These are phyloP conservation scores for Nothoprocta pentlandii DNA, from an alignment of 2,113 vertebrate genomes.

Conservation along the genomic window DNA sequence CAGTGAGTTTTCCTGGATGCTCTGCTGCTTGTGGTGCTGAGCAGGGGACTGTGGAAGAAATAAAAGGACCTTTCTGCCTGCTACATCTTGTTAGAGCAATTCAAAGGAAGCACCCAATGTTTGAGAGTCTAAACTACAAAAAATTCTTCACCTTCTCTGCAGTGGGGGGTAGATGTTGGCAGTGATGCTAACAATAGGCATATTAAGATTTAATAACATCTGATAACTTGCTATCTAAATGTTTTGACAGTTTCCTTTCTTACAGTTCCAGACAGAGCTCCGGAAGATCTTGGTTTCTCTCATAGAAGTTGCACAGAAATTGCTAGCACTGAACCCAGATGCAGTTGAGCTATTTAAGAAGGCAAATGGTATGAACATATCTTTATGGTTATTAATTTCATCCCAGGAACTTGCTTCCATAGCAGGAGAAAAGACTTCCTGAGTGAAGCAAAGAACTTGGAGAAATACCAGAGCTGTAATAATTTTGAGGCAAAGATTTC, in stretches of 20 bases:
- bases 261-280: constrained; percentile 97
- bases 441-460: background rate
- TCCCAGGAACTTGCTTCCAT: background rate
- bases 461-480: background rate
- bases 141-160: background rate
- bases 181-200: background rate
- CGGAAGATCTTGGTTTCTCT: constrained; percentile 96
- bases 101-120: background rate
- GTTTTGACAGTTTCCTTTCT: constrained; percentile 59
- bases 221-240: constrained; percentile 39
- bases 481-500: background rate
- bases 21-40: background rate
- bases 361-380: constrained; percentile 87
- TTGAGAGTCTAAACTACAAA: background rate
- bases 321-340: constrained; percentile 95
- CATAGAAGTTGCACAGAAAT: constrained; percentile 96
- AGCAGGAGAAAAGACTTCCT: background rate
- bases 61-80: background rate
- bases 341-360: constrained; percentile 98
- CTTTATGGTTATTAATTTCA: background rate
- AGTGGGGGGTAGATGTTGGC: background rate
- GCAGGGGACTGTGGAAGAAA: background rate
- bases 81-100: background rate
- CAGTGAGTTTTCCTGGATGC: background rate
- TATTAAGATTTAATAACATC: background rate